Evolutionary conservation across 1,140 invertebrate genomes (phyloP).

Genomic region (Trissolcus basalis): DNA sequence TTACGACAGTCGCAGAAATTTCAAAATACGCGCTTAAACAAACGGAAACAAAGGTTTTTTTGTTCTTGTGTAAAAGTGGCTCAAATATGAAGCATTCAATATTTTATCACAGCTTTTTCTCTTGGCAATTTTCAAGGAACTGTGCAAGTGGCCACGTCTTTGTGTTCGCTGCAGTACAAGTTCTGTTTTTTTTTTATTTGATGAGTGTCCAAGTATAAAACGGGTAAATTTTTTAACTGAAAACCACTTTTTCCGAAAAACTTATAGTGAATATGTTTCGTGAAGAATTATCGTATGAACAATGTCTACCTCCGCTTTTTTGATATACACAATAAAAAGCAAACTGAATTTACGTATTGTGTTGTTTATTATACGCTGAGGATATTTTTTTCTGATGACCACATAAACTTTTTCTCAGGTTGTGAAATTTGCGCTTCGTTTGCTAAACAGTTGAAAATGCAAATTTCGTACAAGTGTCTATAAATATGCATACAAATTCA

Average conservation of each 20-base stretch:
- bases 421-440: background rate
- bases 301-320: background rate
- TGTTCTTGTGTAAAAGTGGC: background rate
- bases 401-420: background rate
- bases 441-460: conserved; percentile 2
- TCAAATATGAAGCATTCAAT: conserved; percentile 2
- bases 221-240: no score
- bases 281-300: no score
- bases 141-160: background rate
- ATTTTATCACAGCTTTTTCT: background rate
- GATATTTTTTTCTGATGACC: background rate
- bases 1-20: background rate
- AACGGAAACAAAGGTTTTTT: background rate
- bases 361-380: background rate
- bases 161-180: background rate
- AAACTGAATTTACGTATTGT: background rate
- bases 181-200: background rate
- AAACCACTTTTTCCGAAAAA: no score
- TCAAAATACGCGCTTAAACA: background rate
- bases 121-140: background rate
- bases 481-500: conserved; percentile 1
- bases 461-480: conserved; percentile 1
- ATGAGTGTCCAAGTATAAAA: background rate
- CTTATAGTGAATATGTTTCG: no score
- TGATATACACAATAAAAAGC: background rate